A percentile compares a stretch with the other conserved stretches of the same genome.
Conservation (phyloP, 2,888 invertebrate genomes). For the Lepidonotus clava region DNA sequence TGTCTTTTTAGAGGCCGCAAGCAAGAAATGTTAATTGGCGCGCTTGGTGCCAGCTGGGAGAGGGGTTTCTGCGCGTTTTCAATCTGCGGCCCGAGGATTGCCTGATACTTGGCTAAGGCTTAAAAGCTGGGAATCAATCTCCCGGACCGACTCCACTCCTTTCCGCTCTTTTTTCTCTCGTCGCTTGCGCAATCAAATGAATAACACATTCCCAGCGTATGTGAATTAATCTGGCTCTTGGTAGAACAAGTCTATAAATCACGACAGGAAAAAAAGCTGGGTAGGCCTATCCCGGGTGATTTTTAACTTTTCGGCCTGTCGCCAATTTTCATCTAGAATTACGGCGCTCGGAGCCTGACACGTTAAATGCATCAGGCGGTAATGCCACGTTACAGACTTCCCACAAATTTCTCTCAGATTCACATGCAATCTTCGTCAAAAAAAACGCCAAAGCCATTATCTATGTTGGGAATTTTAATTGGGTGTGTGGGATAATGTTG, state of each 20-base stretch:
- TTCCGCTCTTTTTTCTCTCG: not conserved
- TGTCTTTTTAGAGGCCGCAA: not conserved
- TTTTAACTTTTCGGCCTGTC: slow-evolving; percentile 2
- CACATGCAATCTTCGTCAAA: not conserved
- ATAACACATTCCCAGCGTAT: slow-evolving; percentile 22
- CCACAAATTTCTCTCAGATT: not conserved
- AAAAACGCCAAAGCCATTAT: slow-evolving; percentile 17
- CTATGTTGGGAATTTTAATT: slow-evolving; percentile 47
- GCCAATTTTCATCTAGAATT: slow-evolving; percentile 36
- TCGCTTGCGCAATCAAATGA: slow-evolving; percentile 15
- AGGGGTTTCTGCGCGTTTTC: not conserved
- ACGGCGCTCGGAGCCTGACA: not conserved
- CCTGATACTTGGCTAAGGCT: not conserved
- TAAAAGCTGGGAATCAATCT: slow-evolving; percentile 42
- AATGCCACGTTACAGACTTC: slow-evolving; percentile 6
- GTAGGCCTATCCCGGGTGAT: slow-evolving; percentile 6
- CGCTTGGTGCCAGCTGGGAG: not conserved
- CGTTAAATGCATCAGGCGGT: slow-evolving; percentile 20
- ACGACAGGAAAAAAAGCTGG: slow-evolving; percentile 4
- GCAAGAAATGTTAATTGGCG: not conserved
- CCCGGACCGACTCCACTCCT: not conserved
- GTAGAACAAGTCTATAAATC: slow-evolving; percentile 44
- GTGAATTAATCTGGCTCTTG: slow-evolving; percentile 8
- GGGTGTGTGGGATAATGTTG: slow-evolving; percentile 30
- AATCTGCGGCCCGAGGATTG: not conserved